Conservation (phyloP, 2,113 vertebrate species). For the Patagioenas fasciata region DNA sequence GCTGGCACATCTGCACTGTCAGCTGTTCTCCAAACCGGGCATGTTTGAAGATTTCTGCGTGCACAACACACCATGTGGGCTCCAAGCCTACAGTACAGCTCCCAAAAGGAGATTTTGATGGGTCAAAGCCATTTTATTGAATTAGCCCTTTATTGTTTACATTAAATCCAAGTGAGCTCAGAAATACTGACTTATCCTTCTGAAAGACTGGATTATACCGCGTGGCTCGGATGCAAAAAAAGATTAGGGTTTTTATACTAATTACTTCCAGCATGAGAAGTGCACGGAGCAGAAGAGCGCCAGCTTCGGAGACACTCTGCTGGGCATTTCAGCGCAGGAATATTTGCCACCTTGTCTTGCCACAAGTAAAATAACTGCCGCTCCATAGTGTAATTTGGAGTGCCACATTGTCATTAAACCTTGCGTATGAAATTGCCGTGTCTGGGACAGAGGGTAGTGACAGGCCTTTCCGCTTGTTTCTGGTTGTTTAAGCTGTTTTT, state of each 20-base stretch:
- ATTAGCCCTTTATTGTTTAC: conserved; percentile 70
- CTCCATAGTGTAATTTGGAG: neutral
- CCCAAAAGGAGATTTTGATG: conserved; percentile 49
- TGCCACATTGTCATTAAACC: neutral
- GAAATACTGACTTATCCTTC: conserved; percentile 71
- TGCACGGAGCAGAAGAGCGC: neutral
- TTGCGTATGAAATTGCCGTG: accelerated
- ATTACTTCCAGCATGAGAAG: conserved; percentile 57
- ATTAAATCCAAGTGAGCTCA: conserved; percentile 69
- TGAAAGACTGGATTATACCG: conserved; percentile 69
- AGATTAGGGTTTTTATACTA: conserved; percentile 60
- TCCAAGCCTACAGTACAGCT: conserved; percentile 30
- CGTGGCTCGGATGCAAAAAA: conserved; percentile 49
- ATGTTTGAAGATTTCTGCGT: neutral
- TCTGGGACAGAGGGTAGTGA: neutral
- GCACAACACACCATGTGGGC: conserved; percentile 20
- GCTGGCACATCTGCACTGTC: neutral
- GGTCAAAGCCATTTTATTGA: conserved; percentile 63
- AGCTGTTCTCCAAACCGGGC: neutral
- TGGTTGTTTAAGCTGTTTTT: neutral
- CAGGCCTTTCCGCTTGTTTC: neutral
- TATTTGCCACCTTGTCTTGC: neutral
- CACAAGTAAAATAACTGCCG: neutral
- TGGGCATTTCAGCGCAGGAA: neutral
- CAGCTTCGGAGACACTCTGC: conserved; percentile 18